Evolutionary conservation across 2,888 invertebrate genomes (phyloP).

Genomic region (Odontothrips loti): DNA sequence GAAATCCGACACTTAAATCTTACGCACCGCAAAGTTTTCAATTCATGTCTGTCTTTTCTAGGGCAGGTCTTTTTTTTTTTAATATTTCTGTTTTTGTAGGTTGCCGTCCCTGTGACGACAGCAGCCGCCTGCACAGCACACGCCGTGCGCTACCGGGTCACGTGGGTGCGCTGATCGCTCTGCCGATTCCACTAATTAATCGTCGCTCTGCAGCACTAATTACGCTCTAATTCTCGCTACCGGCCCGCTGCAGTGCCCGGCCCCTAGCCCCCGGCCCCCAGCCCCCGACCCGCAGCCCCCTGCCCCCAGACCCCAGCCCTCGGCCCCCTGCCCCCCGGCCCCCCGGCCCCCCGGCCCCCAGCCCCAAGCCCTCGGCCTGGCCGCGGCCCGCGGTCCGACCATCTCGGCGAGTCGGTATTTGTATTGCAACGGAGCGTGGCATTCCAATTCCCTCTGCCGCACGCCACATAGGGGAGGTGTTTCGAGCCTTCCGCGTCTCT

Average conservation of each 20-base stretch:
- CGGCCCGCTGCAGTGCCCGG: not conserved
- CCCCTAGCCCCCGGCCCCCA: not conserved
- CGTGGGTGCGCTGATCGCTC: constrained; percentile 20
- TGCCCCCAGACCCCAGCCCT: not conserved
- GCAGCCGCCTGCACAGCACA: not conserved
- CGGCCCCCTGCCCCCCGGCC: not conserved
- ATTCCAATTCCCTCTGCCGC: not conserved
- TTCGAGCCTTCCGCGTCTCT: not conserved
- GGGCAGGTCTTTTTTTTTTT: no score
- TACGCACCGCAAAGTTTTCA: no score
- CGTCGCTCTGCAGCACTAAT: constrained; percentile 16
- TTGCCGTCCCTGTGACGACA: no score
- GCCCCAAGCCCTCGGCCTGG: no score
- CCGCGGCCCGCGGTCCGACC: no score
- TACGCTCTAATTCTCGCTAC: constrained; percentile 20
- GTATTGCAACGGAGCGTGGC: not conserved
- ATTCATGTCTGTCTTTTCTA: no score
- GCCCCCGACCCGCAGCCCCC: no score
- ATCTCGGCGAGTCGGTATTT: not conserved
- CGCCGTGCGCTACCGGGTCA: not conserved
- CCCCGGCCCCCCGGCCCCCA: not conserved
- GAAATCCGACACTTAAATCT: no score
- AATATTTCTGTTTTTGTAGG: no score
- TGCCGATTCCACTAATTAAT: constrained; percentile 4
- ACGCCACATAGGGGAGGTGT: no score